phyloP scores from a whole-genome alignment of 2,888 invertebrate genomes.

The Hypomecis atomaria region DNA sequence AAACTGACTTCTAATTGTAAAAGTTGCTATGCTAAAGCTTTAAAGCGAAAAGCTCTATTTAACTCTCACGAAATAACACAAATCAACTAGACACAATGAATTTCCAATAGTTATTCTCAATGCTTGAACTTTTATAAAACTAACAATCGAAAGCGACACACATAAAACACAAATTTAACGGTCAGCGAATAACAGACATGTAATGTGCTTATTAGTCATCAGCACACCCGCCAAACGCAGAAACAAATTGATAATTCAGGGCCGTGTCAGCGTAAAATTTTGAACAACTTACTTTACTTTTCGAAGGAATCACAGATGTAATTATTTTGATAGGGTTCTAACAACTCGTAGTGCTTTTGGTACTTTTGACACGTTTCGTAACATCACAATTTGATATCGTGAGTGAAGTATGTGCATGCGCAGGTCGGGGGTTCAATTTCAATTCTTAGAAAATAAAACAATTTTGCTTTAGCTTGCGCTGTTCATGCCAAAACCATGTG shows the following conservation, averaged over 20 bases:
- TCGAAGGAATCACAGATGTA: not conserved
- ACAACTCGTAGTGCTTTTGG: not conserved
- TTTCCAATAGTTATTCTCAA: constrained; percentile 8
- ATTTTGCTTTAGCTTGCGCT: constrained; percentile 41
- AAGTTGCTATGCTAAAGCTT: not conserved
- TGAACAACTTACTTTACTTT: not conserved
- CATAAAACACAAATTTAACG: constrained; percentile 16
- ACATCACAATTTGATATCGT: constrained; percentile 57
- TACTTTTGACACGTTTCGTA: constrained; percentile 10
- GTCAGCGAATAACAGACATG: constrained; percentile 20
- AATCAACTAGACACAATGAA: constrained; percentile 1
- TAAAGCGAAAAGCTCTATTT: not conserved
- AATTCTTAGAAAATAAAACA: constrained; percentile 55
- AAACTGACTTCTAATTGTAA: too few species aligned
- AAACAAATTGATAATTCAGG: not conserved
- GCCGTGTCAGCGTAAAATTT: constrained; percentile 2
- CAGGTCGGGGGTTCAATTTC: constrained; percentile 65
- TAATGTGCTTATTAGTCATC: constrained; percentile 23
- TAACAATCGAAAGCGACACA: constrained; percentile 14
- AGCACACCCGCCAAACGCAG: constrained; percentile 6
- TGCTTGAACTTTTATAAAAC: constrained; percentile 18
- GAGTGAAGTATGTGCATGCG: constrained; percentile 52
- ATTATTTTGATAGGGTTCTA: constrained; percentile 5
- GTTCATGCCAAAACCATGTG: constrained; percentile 1
- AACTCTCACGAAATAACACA: not conserved